Base-by-base conservation (phyloP, 2,113 vertebrate species). In the Indri indri region DNA sequence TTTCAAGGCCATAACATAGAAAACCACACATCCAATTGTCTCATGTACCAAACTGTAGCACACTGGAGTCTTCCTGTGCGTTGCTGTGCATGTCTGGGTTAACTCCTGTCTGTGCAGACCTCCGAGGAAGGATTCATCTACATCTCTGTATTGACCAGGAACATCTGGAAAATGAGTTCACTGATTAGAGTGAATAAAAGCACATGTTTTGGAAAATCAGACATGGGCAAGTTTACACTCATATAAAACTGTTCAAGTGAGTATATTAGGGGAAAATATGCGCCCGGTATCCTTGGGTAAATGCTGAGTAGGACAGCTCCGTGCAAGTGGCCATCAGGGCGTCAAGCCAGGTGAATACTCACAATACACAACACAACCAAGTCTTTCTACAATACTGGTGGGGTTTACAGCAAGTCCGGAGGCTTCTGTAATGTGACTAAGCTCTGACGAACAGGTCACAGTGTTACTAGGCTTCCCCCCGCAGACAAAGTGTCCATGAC, bases 41-140 rank as follows among this genome's bases (percentile, higher is more conserved):
- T 34, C 23, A 32, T 3, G 14, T 27, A 32, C 50, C 80, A 18
- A 7, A 30, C 32, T 40, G 5, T 6, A 52, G 34, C 22, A 6
- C 47, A 27, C 2, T 11, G 22, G 5, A 59, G 17, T 12, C 81
- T 61, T 5, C 50, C 6, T 20, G 27, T 3, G 10, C 14, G 17
- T 37, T 34, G 6, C 23, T 5, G 32, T 22, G 6, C 0, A 0
- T 0, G 0, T 37, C n/a, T 57, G 7, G 18, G 1, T 54, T 2
- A 76, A 23, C 11, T 47, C 30, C 30, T 0, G 4, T 45, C 27
- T 6, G 27, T 30, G 14, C 11, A 63, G 82, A 40, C 20, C 10
- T 68, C 73, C n/a, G 20, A 40, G 16, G 14, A 50, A 87, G 8
- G 88, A 52, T 27, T 37, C n/a, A 52, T 59, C 45, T 68, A 25